Conservation (phyloP, 2,797 vertebrate genomes). For the Sternotherus odoratus region DNA sequence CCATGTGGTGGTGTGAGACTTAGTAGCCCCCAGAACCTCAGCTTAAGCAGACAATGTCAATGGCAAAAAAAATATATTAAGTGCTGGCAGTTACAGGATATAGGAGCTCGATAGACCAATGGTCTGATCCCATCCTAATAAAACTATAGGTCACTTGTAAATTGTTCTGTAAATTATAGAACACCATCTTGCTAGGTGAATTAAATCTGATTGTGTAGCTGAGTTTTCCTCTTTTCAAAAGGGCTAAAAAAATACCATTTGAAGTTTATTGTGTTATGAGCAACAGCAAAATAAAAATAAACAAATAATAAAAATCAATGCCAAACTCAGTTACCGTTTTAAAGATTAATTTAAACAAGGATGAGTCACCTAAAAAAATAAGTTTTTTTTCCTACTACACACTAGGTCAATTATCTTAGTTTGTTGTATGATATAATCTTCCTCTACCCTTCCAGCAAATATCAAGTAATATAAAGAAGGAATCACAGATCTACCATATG, state of each 20-base stretch:
- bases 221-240: not conserved
- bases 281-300: not conserved
- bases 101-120: not conserved
- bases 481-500: not conserved
- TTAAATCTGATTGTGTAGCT: not conserved
- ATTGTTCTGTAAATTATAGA: not conserved
- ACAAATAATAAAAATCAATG: not conserved
- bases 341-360: not conserved
- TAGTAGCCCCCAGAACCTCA: not conserved
- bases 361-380: not conserved
- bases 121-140: not conserved
- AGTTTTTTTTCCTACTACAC: not conserved
- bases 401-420: not conserved
- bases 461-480: too few relatives aligned
- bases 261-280: not conserved
- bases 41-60: not conserved
- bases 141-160: not conserved
- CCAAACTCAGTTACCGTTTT: not conserved
- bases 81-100: not conserved
- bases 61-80: not conserved
- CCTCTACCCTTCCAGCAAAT: not conserved
- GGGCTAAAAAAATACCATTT: not conserved
- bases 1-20: not conserved
- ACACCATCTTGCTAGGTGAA: not conserved
- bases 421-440: not conserved